Percentiles rank a stretch among this genome's conserved stretches.
These are phyloP conservation scores for Poecilia latipinna DNA, from an alignment of 2,113 vertebrate genomes.

Conservation along the genomic window DNA sequence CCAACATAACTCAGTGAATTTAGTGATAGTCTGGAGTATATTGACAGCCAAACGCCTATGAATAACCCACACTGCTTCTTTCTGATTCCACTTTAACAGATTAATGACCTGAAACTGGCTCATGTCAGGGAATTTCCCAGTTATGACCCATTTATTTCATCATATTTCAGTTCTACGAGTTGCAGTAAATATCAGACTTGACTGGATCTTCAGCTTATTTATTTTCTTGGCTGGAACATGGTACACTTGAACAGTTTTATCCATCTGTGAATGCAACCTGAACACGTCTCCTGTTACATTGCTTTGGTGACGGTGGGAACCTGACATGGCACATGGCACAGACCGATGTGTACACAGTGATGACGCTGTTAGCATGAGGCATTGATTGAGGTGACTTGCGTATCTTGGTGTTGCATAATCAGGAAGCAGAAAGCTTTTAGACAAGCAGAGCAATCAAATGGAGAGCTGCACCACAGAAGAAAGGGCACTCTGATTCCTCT, in stretches of 20 bases:
- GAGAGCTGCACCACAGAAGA: constrained; percentile 25
- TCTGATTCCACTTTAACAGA: constrained; percentile 23
- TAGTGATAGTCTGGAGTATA: constrained; percentile 35
- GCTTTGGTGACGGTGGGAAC: constrained; percentile 23
- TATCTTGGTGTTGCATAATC: constrained; percentile 51
- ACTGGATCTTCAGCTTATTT: constrained; percentile 30
- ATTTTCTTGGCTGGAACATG: constrained; percentile 18
- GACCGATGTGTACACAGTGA: constrained; percentile 26
- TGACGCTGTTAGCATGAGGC: constrained; percentile 26
- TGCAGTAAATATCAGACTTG: constrained; percentile 26
- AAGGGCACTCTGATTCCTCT: constrained; percentile 8
- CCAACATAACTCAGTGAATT: constrained; percentile 30
- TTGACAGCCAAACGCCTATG: constrained; percentile 34
- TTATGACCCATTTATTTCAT: constrained; percentile 60
- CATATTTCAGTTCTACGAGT: constrained; percentile 52
- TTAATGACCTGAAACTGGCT: constrained; percentile 37
- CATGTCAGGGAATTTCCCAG: constrained; percentile 28
- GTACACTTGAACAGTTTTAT: constrained; percentile 40
- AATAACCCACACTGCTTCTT: constrained; percentile 31
- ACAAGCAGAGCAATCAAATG: constrained; percentile 65
- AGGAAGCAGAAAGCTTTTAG: constrained; percentile 65
- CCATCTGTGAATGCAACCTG: constrained; percentile 23
- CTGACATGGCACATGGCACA: constrained; percentile 9
- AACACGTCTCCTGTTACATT: constrained; percentile 16
- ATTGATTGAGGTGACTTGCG: constrained; percentile 69